These are phyloP conservation scores for Acleris holmiana DNA, from an alignment of 2,888 invertebrate genomes.

Conservation along the genomic window DNA sequence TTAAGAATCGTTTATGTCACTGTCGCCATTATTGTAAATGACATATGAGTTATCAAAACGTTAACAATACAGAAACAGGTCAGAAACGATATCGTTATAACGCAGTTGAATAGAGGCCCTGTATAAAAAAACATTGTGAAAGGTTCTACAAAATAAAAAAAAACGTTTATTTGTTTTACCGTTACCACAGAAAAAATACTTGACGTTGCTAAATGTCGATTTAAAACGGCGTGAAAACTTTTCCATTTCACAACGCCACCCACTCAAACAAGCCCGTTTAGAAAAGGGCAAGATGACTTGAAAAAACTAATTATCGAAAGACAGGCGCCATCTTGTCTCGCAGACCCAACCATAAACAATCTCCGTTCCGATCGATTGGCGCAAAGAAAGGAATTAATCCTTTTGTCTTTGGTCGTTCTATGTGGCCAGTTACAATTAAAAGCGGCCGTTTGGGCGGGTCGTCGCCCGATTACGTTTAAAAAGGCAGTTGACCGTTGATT, in stretches of 20 bases:
- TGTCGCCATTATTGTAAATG: too few relatives aligned
- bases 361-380: conserved; percentile 29
- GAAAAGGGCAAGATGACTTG: neutral
- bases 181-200: too few relatives aligned
- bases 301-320: conserved; percentile 13
- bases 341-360: conserved; percentile 17
- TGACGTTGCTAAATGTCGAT: too few relatives aligned
- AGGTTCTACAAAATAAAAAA: too few relatives aligned
- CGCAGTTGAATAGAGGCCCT: too few relatives aligned
- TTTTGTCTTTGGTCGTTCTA: conserved; percentile 34
- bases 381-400: conserved; percentile 31
- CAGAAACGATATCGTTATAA: too few relatives aligned
- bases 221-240: neutral
- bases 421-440: conserved; percentile 30
- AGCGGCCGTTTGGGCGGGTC: conserved; percentile 26
- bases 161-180: too few relatives aligned
- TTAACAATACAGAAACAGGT: too few relatives aligned
- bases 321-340: conserved; percentile 30
- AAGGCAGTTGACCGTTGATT: conserved; percentile 31
- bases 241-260: neutral
- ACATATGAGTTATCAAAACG: too few relatives aligned
- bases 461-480: conserved; percentile 33
- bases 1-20: too few relatives aligned
- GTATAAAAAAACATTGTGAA: too few relatives aligned
- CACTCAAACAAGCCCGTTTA: neutral